phyloP scores from a whole-genome alignment of 2,113 vertebrate species.

The Pimephales promelas region DNA sequence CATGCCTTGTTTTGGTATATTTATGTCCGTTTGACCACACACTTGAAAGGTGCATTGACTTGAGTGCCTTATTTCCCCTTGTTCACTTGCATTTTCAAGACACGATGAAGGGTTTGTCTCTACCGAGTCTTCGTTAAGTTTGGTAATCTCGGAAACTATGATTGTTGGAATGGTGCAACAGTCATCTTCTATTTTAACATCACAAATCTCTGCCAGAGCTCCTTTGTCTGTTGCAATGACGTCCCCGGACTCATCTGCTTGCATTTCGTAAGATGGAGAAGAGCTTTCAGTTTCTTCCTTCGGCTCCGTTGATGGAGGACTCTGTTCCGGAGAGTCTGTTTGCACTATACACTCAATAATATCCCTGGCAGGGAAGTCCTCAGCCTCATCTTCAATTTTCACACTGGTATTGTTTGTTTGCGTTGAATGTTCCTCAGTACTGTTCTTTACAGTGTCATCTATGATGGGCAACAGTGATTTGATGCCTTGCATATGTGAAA shows the following conservation, averaged over 20 bases:
- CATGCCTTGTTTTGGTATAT: constrained; percentile 57
- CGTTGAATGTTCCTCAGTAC: constrained; percentile 45
- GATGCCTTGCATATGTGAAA: constrained; percentile 59
- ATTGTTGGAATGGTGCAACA: constrained; percentile 62
- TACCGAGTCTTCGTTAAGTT: constrained; percentile 37
- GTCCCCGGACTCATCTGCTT: constrained; percentile 56
- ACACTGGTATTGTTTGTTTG: constrained; percentile 66
- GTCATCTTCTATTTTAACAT: constrained; percentile 75
- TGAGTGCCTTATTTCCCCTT: constrained; percentile 34
- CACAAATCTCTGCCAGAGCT: constrained; percentile 63
- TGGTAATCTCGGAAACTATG: constrained; percentile 53
- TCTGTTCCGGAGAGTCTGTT: constrained; percentile 64
- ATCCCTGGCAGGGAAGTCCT: constrained; percentile 73
- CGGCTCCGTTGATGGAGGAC: constrained; percentile 63
- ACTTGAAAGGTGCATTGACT: constrained; percentile 54
- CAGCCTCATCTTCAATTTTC: constrained; percentile 75
- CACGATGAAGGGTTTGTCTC: constrained; percentile 21
- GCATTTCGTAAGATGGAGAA: constrained; percentile 51
- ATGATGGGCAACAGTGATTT: constrained; percentile 65
- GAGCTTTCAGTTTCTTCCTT: constrained; percentile 59
- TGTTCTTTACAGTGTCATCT: constrained; percentile 64
- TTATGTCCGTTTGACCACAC: constrained; percentile 55
- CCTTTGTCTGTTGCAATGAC: constrained; percentile 27
- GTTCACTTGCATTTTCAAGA: constrained; percentile 56
- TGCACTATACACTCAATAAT: constrained; percentile 67